Evolutionary conservation across 2,113 vertebrate species (phyloP), one percentile per base, ranked within the genome.

Genomic region (Vombatus ursinus): DNA sequence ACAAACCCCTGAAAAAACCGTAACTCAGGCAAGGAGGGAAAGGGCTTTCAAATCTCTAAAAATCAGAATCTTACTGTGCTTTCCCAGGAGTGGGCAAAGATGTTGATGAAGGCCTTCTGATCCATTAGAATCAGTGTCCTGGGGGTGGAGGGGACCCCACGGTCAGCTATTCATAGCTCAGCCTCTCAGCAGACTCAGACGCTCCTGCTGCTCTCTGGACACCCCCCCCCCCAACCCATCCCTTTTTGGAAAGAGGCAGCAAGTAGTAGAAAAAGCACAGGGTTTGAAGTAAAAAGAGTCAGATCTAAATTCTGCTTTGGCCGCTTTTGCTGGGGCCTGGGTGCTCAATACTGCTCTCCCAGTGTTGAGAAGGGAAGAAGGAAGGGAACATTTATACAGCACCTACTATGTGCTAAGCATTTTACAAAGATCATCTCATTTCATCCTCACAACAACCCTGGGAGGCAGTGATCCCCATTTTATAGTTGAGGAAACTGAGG

Each of bases 31-130:
- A 61, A 51, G 61, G 53, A 22, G 28, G 54, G 90, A 26, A 25
- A 28, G 10, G 89, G 48, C 84, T 50, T 61, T 84, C 9, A 48
- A 37, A 84, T 22, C 0, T 94, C 90, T 92, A 48, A 23, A 91
- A 89, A 57, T 91, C 90, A 57, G 89, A 94, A 77, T 77, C 61
- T 77, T 77, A 77, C 61, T n/a, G 61, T n/a, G 61, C 37, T 77
- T 77, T n/a, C 44, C 25, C 51, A 25, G 16, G 50, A 77, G 84
- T 28, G 24, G 48, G 48, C 37, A 94, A 90, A 24, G 8, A 9
- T 0, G 24, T 3, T 52, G 95, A 9, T 25, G 89, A 90, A 8
- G 93, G 61, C 37, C 61, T 77, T n/a, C 4, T n/a, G 61, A n/a
- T n/a, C 61, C 31, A 77, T 77, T 77, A 95, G 84, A 93, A 11